Evolutionary conservation across 2,888 invertebrate genomes (phyloP), one percentile per base, ranked within the genome.

Genomic region (Apomyelois bistriatella): DNA sequence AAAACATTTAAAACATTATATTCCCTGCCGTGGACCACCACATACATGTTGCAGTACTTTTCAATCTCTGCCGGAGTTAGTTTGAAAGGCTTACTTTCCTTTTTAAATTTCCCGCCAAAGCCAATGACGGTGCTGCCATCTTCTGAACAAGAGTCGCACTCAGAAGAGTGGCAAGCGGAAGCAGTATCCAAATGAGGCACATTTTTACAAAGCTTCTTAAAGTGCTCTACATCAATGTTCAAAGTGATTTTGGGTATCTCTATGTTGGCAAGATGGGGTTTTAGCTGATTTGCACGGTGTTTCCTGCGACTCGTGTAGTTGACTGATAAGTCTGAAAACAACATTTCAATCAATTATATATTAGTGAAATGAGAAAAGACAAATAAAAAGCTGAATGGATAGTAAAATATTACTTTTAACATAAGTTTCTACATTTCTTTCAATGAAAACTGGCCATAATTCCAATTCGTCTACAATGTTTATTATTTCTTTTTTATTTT

Each of bases 381-480:
- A 49, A 41, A 42, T 51, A 50, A 40, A 10, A 12, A 12, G n/a
- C 10, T 5, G 1, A 13, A 13, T 38, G 15, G 1, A 0, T 38
- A 36, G 10, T n/a, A 15, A 7, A 38, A 13, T 38, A 38, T 69
- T 71, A 82, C 82, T 74, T 60, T 73, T 46, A 12, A 82, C 56
- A 41, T 76, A 83, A 0, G 30, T 51, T 53, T 70, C 59, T 17
- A 59, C 57, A 59, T 79, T 71, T 56, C 53, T 70, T 49, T 76
- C 62, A 32, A 76, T 48, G 54, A 76, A 81, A 0, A 72, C 67
- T 12, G 81, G 80, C 73, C 76, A 79, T 28, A 58, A 30, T 53
- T 67, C 57, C 53, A 82, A 60, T 56, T 74, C 72, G 55, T 82
- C 73, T 40, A 71, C 55, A 10, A 82, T 61, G 57, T 80, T 82